phyloP scores from a whole-genome alignment of 2,113 vertebrate genomes.

The Equus quagga region DNA sequence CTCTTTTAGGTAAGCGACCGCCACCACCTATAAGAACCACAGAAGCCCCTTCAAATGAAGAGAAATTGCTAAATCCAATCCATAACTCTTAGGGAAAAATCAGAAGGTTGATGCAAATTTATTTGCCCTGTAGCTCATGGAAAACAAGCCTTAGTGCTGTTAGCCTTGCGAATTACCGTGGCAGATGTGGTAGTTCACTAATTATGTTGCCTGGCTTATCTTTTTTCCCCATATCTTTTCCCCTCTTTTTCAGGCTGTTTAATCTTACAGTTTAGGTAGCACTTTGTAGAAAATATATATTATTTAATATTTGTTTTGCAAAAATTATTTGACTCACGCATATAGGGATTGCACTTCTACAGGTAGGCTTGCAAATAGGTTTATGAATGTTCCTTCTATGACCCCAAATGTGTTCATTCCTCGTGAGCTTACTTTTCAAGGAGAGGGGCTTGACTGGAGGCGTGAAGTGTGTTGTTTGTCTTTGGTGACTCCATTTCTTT shows the following conservation, averaged over 20 bases:
- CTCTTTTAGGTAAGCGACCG: background rate
- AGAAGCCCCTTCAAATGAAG: background rate
- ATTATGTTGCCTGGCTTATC: background rate
- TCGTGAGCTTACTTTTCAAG: background rate
- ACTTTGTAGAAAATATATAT: background rate
- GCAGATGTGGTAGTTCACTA: background rate
- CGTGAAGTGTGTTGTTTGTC: background rate
- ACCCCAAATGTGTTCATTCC: background rate
- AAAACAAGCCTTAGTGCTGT: background rate
- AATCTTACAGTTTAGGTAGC: background rate
- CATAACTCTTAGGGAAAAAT: constrained; percentile 21
- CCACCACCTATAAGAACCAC: background rate
- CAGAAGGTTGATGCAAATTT: background rate
- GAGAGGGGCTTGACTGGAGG: background rate
- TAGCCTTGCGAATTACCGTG: background rate
- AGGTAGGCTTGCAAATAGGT: background rate
- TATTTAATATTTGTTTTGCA: background rate
- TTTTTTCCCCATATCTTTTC: background rate
- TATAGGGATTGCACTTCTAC: background rate
- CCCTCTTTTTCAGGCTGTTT: background rate
- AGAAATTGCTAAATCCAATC: constrained; percentile 28
- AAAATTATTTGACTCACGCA: background rate
- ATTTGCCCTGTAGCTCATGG: background rate
- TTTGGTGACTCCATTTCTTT: background rate
- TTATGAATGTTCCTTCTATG: background rate